A percentile compares a stretch with the other conserved stretches of the same genome.
Conservation (phyloP, 2,113 vertebrate species). For the Paramisgurnus dabryanus region DNA sequence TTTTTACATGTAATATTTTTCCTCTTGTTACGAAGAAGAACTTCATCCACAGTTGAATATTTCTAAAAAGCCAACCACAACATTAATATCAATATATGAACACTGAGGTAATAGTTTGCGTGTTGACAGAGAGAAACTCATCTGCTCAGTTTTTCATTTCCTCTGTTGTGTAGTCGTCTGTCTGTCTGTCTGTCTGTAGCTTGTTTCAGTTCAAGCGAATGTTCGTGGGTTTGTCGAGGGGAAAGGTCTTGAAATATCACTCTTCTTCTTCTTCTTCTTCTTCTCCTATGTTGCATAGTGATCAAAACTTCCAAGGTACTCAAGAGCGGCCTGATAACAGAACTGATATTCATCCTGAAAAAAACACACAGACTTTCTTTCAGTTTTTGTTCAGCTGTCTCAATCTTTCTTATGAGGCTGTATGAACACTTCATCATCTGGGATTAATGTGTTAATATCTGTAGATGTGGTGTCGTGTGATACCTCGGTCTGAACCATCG, state of each 20-base stretch:
- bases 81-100: constrained; percentile 58
- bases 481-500: constrained; percentile 99
- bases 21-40: constrained; percentile 44
- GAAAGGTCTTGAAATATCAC: constrained; percentile 10
- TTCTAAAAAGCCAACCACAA: constrained; percentile 57
- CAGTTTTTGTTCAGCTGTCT: too few species aligned
- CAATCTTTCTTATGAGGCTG: too few species aligned
- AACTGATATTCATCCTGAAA: constrained; percentile 98
- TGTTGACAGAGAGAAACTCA: too few species aligned
- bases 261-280: background rate
- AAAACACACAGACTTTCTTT: background rate
- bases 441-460: background rate
- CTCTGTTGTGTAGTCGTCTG: too few species aligned
- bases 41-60: constrained; percentile 51
- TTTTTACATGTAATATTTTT: constrained; percentile 38
- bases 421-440: too few species aligned
- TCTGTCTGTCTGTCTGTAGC: constrained; percentile 28
- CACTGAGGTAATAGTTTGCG: constrained; percentile 61
- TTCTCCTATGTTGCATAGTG: constrained; percentile 98
- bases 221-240: constrained; percentile 26
- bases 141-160: too few species aligned
- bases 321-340: constrained; percentile 96
- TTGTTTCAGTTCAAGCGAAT: constrained; percentile 34
- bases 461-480: background rate
- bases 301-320: constrained; percentile 99